Evolutionary conservation across 37 sponge, comb jelly and placozoan genomes (phyloP).

Genomic region (Ianthella basta): DNA sequence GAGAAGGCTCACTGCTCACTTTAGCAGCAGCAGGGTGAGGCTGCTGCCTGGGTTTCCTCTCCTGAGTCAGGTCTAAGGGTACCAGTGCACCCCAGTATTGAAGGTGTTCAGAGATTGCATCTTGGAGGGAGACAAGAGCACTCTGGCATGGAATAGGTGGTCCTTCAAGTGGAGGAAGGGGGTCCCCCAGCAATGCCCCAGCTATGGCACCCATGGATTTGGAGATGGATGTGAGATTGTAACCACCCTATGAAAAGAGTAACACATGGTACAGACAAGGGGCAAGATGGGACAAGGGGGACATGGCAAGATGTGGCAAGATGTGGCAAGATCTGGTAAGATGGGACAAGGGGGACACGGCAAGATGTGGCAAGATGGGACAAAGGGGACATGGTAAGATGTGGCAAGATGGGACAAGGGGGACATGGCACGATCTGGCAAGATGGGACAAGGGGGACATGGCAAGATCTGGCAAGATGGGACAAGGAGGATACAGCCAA

Average conservation of each 20-base stretch:
- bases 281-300: no score
- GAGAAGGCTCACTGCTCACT: neutral
- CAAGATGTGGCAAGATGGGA: no score
- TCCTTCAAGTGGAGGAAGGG: constrained; percentile 47
- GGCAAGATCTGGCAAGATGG: no score
- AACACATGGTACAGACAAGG: no score
- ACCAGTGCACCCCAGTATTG: constrained; percentile 72
- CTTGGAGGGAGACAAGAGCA: constrained; percentile 58
- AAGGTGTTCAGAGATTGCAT: constrained; percentile 21
- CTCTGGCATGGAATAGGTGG: constrained; percentile 48
- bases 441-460: no score
- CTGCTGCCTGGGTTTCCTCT: neutral
- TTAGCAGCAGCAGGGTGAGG: neutral
- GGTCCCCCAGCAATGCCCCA: constrained; percentile 76
- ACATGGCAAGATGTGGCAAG: no score
- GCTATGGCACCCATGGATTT: constrained; percentile 66
- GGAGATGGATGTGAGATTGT: constrained; percentile 79
- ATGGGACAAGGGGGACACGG: no score
- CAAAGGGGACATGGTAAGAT: no score
- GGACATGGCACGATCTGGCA: no score
- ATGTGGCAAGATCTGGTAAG: no score
- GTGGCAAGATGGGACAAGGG: no score
- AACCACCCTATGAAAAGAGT: constrained; percentile 76
- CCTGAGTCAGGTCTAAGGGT: neutral
- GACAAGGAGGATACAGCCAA: no score